A percentile compares a stretch with the other conserved stretches of the same genome.
Evolutionary conservation across 2,797 vertebrate genomes (phyloP).

Genomic region (Lophotriccus pileatus): DNA sequence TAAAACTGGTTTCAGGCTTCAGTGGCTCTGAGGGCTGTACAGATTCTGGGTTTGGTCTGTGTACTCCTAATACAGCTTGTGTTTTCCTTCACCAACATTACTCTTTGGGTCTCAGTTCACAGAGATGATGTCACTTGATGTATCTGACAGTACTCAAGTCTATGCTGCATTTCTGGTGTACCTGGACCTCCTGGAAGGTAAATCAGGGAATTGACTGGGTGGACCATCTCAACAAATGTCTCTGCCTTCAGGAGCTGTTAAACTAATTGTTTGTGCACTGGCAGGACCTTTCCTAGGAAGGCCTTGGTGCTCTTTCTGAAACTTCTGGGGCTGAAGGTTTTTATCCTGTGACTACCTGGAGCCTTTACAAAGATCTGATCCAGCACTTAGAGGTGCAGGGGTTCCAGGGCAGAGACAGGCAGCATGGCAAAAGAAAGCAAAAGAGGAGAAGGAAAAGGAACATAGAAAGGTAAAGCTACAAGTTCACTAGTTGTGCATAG

Average conservation of each 20-base stretch:
- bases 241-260: neutral
- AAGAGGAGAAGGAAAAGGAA: neutral
- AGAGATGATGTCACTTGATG: slow-evolving; percentile 84
- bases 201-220: neutral
- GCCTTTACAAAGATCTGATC: neutral
- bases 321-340: neutral
- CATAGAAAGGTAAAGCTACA: neutral
- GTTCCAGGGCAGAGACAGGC: neutral
- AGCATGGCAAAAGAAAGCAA: neutral
- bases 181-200: slow-evolving; percentile 88
- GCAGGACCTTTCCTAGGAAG: neutral
- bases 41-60: neutral
- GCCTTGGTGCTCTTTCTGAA: neutral
- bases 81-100: neutral
- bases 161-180: slow-evolving; percentile 90
- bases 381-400: neutral
- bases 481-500: neutral
- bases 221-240: neutral
- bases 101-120: slow-evolving; percentile 78
- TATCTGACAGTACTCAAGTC: slow-evolving; percentile 83
- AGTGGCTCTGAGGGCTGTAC: neutral
- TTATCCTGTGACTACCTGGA: neutral
- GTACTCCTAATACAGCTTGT: neutral
- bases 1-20: neutral
- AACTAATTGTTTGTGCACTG: neutral